A percentile compares a stretch with the other conserved stretches of the same genome.
These are phyloP conservation scores for Eumerus sabulonum DNA, from an alignment of 2,888 invertebrate genomes.

Conservation along the genomic window DNA sequence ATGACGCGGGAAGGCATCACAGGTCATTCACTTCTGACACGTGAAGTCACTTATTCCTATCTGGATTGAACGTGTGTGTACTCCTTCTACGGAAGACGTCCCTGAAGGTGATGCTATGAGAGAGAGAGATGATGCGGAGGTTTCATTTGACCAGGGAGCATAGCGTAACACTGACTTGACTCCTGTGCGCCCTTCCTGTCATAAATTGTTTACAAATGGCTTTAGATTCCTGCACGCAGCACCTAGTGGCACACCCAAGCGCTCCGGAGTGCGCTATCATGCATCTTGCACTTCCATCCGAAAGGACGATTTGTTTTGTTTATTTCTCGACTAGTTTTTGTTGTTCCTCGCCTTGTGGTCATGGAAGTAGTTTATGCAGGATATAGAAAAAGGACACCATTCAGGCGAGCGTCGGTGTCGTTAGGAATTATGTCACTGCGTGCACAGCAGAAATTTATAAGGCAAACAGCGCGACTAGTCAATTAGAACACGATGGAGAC, in stretches of 20 bases:
- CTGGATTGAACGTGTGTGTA: too few species aligned
- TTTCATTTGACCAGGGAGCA: slow-evolving; percentile 37
- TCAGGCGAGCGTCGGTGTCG: slow-evolving; percentile 57
- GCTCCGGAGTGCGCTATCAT: slow-evolving; percentile 20
- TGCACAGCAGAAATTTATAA: slow-evolving; percentile 59
- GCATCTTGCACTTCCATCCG: slow-evolving; percentile 6
- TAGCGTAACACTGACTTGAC: slow-evolving; percentile 30
- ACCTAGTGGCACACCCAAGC: slow-evolving; percentile 35
- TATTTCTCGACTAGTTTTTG: not conserved
- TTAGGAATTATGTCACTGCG: slow-evolving; percentile 63
- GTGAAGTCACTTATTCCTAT: too few species aligned
- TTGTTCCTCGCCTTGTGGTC: not conserved
- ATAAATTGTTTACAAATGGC: slow-evolving; percentile 65
- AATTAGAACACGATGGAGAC: not conserved
- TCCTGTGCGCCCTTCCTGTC: slow-evolving; percentile 42
- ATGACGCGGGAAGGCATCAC: slow-evolving; percentile 17
- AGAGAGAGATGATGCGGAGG: slow-evolving; percentile 14
- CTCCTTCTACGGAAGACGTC: too few species aligned
- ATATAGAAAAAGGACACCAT: slow-evolving; percentile 60
- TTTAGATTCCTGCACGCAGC: slow-evolving; percentile 52
- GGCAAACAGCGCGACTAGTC: slow-evolving; percentile 42
- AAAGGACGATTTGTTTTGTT: slow-evolving; percentile 8
- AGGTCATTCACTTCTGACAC: slow-evolving; percentile 55
- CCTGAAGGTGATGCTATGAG: too few species aligned
- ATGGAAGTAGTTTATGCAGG: slow-evolving; percentile 58